Conservation (phyloP, 2,888 invertebrate species). For the Macrophya alboannulata region DNA sequence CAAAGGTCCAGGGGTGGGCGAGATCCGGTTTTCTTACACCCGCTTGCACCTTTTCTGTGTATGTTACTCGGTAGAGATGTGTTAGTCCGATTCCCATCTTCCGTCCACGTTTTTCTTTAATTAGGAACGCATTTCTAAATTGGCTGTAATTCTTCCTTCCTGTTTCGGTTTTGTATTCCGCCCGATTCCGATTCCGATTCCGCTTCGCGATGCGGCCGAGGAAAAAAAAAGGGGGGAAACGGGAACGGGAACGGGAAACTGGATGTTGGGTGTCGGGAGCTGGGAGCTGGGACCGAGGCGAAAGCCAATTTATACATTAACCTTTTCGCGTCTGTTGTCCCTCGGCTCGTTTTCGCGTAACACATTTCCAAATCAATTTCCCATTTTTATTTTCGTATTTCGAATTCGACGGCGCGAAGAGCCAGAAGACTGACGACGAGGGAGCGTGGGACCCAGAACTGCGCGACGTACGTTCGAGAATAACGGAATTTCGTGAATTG, state of each 20-base stretch:
- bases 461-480: not conserved
- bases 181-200: slow-evolving; percentile 31
- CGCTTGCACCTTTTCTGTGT: not conserved
- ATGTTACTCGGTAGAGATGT: not conserved
- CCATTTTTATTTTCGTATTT: slow-evolving; percentile 50
- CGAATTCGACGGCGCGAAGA: slow-evolving; percentile 30
- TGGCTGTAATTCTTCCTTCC: slow-evolving; percentile 70
- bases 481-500: slow-evolving; percentile 54
- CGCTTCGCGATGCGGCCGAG: not conserved
- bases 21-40: not conserved
- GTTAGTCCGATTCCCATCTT: slow-evolving; percentile 15
- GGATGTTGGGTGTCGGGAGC: not conserved
- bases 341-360: slow-evolving; percentile 56
- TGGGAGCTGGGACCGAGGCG: not conserved
- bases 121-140: slow-evolving; percentile 73
- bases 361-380: slow-evolving; percentile 55
- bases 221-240: not conserved
- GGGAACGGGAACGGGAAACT: not conserved
- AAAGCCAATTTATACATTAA: slow-evolving; percentile 56
- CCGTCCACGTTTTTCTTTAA: slow-evolving; percentile 66
- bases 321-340: slow-evolving; percentile 50
- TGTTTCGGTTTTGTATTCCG: slow-evolving; percentile 44
- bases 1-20: slow-evolving; percentile 13
- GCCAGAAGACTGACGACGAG: slow-evolving; percentile 26
- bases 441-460: not conserved